Percentiles rank a stretch among this genome's conserved stretches.
Conservation (phyloP, 2,113 vertebrate genomes). For the Brachionichthys hirsutus region DNA sequence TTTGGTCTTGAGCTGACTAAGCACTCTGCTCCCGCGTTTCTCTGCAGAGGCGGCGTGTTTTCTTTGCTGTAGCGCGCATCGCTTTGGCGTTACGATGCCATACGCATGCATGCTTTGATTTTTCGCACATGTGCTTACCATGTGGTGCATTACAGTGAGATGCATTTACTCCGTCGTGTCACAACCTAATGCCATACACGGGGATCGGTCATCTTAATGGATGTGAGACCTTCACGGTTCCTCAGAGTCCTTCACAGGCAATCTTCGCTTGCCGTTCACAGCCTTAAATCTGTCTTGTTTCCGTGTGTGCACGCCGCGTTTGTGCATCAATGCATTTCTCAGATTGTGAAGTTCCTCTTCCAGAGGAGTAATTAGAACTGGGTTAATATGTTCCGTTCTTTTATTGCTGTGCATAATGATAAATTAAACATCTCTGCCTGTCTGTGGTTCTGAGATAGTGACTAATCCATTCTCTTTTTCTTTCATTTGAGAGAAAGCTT, state of each 20-base stretch:
- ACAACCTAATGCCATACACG: conserved; percentile 42
- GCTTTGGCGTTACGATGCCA: conserved; percentile 4
- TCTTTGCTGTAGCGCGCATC: conserved; percentile 17
- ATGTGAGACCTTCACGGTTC: conserved; percentile 59
- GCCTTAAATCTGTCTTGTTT: conserved; percentile 38
- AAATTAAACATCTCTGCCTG: background rate
- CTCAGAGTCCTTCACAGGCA: conserved; percentile 54
- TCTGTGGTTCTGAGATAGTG: conserved; percentile 18
- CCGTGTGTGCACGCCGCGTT: background rate
- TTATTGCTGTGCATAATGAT: conserved; percentile 12
- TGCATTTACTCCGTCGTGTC: conserved; percentile 47
- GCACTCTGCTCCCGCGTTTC: conserved; percentile 17
- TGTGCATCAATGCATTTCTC: background rate
- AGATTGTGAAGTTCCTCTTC: conserved; percentile 5
- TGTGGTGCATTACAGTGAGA: conserved; percentile 29
- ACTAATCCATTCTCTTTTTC: background rate
- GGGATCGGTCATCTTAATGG: conserved; percentile 61
- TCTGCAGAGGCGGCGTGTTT: conserved; percentile 31
- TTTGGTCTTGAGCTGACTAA: conserved; percentile 49
- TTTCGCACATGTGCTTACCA: conserved; percentile 32
- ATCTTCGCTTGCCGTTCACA: conserved; percentile 22
- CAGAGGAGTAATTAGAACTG: conserved; percentile 12
- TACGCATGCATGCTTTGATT: conserved; percentile 1
- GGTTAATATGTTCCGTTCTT: background rate
- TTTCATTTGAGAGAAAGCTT: conserved; percentile 10